These are phyloP conservation scores for Cryptocephalus moraei DNA, from an alignment of 2,888 invertebrate species.

Conservation along the genomic window DNA sequence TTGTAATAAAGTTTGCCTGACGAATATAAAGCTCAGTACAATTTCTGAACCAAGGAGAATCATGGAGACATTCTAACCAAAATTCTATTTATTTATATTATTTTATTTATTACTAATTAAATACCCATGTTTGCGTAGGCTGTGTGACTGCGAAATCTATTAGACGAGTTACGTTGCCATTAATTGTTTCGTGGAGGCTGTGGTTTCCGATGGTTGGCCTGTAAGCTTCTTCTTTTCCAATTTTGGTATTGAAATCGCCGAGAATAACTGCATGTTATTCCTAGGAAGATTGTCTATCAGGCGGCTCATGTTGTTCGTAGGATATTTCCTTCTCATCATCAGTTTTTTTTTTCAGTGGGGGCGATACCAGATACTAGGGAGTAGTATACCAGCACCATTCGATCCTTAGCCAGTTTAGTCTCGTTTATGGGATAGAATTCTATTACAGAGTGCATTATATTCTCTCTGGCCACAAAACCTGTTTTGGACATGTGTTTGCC, in stretches of 20 bases:
- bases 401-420: background rate
- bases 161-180: background rate
- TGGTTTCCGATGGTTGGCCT: background rate
- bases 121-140: no score
- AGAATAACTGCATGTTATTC: background rate
- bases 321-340: background rate
- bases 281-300: background rate
- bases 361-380: background rate
- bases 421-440: background rate
- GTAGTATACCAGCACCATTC: background rate
- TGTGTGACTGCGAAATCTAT: background rate
- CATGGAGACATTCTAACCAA: no score
- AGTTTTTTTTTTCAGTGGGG: background rate
- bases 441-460: background rate
- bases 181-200: background rate
- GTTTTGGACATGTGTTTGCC: background rate
- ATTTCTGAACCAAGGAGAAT: no score
- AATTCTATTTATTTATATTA: no score
- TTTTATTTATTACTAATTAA: no score
- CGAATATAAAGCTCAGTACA: no score
- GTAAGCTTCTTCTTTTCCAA: background rate
- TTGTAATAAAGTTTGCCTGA: no score
- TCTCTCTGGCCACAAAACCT: background rate
- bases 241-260: background rate
- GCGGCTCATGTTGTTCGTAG: background rate